Evolutionary conservation across 2,888 invertebrate genomes (phyloP).

Genomic region (Parapristionchus giblindavisi): DNA sequence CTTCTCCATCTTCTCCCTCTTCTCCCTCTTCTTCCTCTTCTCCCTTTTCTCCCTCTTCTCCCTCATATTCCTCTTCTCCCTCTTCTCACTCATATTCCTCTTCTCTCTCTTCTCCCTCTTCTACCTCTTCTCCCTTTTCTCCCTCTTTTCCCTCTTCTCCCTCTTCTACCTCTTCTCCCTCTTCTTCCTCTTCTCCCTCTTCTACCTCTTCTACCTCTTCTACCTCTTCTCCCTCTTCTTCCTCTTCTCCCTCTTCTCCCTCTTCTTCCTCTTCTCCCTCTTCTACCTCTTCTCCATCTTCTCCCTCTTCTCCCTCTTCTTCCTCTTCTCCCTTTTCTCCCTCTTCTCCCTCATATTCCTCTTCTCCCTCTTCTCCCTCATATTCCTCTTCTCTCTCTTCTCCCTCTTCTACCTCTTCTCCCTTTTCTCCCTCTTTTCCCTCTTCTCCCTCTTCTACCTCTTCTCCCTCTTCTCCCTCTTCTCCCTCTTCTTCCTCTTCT

Average conservation of each 20-base stretch:
- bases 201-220: neutral
- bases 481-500: neutral
- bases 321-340: no score
- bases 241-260: no score
- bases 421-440: neutral
- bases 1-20: no score
- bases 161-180: conserved; percentile 31
- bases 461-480: conserved; percentile 35
- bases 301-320: no score
- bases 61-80: neutral
- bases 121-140: conserved; percentile 13
- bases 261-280: neutral
- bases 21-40: neutral
- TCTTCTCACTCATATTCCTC: neutral
- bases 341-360: no score
- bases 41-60: neutral
- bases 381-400: no score
- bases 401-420: neutral
- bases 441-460: conserved; percentile 9
- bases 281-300: no score
- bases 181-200: neutral
- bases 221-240: no score
- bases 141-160: neutral
- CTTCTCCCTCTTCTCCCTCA: no score
- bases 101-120: neutral